These are phyloP conservation scores for Pungitius pungitius DNA, from an alignment of 2,113 vertebrate genomes.

Conservation along the genomic window DNA sequence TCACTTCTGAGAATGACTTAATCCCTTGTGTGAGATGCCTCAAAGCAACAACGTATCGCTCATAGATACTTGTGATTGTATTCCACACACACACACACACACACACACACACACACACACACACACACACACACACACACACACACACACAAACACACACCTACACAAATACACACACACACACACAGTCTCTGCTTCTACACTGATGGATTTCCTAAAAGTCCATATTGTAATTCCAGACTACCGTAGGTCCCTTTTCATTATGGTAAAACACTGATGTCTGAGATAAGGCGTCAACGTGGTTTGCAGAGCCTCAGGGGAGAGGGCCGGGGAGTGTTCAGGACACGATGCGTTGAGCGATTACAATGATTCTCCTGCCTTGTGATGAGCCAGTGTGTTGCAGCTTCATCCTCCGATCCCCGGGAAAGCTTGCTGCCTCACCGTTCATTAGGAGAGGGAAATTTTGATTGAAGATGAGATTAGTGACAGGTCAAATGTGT, in stretches of 20 bases:
- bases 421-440: conserved; percentile 27
- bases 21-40: conserved; percentile 56
- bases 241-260: conserved; percentile 1
- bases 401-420: conserved; percentile 45
- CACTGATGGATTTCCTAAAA: background rate
- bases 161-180: background rate
- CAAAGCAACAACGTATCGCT: conserved; percentile 30
- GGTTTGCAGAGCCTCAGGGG: conserved; percentile 22
- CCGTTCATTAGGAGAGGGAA: conserved; percentile 23
- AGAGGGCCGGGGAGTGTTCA: conserved; percentile 17
- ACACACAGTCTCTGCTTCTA: background rate
- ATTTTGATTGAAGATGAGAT: conserved; percentile 41
- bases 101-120: background rate
- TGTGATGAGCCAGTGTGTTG: conserved; percentile 27
- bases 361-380: conserved; percentile 41
- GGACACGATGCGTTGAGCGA: conserved; percentile 38
- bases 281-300: conserved; percentile 41
- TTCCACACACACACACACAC: background rate
- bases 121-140: too few relatives aligned
- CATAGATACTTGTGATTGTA: conserved; percentile 2
- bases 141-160: too few relatives aligned
- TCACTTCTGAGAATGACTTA: conserved; percentile 51
- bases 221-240: background rate
- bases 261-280: conserved; percentile 1
- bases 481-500: conserved; percentile 5